A percentile compares a stretch with the other conserved stretches of the same genome.
Evolutionary conservation across 2,888 invertebrate species (phyloP).

Genomic region (Horisme vitalbata): DNA sequence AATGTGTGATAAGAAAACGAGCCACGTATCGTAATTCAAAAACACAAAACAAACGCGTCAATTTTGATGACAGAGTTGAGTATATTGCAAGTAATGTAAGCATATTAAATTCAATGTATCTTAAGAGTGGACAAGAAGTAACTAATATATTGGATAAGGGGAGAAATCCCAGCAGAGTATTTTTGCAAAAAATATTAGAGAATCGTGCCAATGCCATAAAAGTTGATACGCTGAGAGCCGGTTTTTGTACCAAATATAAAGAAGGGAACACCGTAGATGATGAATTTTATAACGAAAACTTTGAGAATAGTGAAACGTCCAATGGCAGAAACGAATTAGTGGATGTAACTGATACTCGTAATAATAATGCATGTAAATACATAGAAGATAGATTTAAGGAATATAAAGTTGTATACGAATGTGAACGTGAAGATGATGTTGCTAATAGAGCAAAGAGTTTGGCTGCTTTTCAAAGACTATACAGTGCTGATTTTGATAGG

Average conservation of each 20-base stretch:
- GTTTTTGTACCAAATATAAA: conserved; percentile 14
- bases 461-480: conserved; percentile 40
- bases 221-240: conserved; percentile 2
- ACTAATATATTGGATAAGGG: conserved; percentile 15
- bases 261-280: conserved; percentile 11
- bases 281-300: conserved; percentile 7
- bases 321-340: conserved; percentile 7
- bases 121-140: conserved; percentile 16
- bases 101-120: conserved; percentile 22
- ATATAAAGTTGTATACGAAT: conserved; percentile 31
- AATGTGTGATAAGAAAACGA: conserved; percentile 13
- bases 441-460: conserved; percentile 47
- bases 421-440: conserved; percentile 41
- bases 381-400: conserved; percentile 27
- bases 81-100: conserved; percentile 23
- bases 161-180: conserved; percentile 18
- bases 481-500: conserved; percentile 43
- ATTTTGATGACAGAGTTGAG: conserved; percentile 34
- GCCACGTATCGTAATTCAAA: conserved; percentile 7
- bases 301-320: not conserved
- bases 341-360: conserved; percentile 4
- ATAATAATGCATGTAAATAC: conserved; percentile 22
- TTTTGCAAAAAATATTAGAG: conserved; percentile 24
- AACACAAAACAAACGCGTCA: conserved; percentile 37
- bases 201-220: conserved; percentile 10